Evolutionary conservation across 1,140 invertebrate genomes (phyloP), one percentile per base, ranked within the genome.

Genomic region (Drosophila guanche): DNA sequence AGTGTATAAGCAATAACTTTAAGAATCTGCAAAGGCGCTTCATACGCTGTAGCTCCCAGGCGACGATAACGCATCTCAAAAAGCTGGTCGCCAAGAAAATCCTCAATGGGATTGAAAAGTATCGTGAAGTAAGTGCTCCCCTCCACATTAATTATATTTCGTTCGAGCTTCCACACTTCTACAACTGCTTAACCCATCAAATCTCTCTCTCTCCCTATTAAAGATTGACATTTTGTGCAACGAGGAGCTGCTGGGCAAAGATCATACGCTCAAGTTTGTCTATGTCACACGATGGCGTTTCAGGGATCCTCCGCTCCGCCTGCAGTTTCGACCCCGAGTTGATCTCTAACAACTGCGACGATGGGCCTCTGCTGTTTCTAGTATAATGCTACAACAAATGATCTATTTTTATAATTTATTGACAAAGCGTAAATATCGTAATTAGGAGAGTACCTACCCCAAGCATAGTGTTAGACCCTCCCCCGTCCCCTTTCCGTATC

Each of bases 181-280:
- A 29, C 25, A 23, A 5, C 4, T 5, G 5, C 20, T 10, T 2
- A 10, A 4, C 4, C 7, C 25, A 40, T n/a, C 2, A 12, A 40
- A 16, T 10, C 43, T 51, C 25, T 10, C 43, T 51, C 14, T n/a
- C 20, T 53, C 29, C 20, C 14, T 61, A n/a, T 76, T 62, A 5
- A 92, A 98, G 96, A 97, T 99, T 92, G 99, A 99, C 93, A 98
- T 99, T 90, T 93, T 99, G 90, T 99, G 98, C 93, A 99, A 99
- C 93, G 96, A 99, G 91, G 98, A 99, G 94, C 93, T 99, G 66
- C 92, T 99, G 91, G 99, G 98, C 42, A 99, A 99, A 92, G 98
- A 99, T 92, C 99, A 99, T 91, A 99, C 98, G 37, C 93, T 99
- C 55, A 99, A 99, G 92, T 99, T 99, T 93, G 98, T 99, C 33